Evolutionary conservation across 1,140 invertebrate species (phyloP).

Genomic region (Adoxophyes honmai): DNA sequence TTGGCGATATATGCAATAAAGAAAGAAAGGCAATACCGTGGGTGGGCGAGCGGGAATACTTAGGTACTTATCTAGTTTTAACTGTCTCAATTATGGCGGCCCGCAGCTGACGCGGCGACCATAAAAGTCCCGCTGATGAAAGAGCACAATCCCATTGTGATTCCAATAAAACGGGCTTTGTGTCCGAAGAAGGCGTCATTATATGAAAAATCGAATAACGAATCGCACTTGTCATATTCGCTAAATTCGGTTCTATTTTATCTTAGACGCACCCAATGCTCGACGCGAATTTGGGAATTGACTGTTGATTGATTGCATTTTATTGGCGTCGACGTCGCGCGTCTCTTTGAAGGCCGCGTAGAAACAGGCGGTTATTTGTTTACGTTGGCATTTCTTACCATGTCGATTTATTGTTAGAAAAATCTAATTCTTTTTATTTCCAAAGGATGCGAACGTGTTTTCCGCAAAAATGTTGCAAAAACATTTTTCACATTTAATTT

Average conservation of each 20-base stretch:
- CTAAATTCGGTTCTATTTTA: conserved; percentile 51
- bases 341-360: not conserved
- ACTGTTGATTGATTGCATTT: conserved; percentile 28
- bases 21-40: conserved; percentile 24
- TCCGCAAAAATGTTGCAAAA: too few species aligned
- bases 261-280: conserved; percentile 24
- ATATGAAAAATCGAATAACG: conserved; percentile 68
- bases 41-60: conserved; percentile 28
- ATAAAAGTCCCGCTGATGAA: conserved; percentile 69
- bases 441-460: too few species aligned
- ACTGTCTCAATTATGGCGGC: conserved; percentile 65
- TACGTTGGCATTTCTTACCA: not conserved
- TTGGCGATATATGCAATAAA: conserved; percentile 26
- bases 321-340: conserved; percentile 2
- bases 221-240: conserved; percentile 67
- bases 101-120: conserved; percentile 55
- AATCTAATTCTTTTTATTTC: too few species aligned
- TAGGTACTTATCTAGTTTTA: conserved; percentile 33
- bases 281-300: conserved; percentile 28
- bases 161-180: conserved; percentile 64
- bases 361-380: not conserved
- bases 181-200: conserved; percentile 58
- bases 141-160: conserved; percentile 73
- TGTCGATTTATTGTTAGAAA: too few species aligned
- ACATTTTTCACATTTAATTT: not conserved